Evolutionary conservation across 2,888 invertebrate genomes (phyloP), one percentile per base, ranked within the genome.

Genomic region (Mechanitis messenoides): DNA sequence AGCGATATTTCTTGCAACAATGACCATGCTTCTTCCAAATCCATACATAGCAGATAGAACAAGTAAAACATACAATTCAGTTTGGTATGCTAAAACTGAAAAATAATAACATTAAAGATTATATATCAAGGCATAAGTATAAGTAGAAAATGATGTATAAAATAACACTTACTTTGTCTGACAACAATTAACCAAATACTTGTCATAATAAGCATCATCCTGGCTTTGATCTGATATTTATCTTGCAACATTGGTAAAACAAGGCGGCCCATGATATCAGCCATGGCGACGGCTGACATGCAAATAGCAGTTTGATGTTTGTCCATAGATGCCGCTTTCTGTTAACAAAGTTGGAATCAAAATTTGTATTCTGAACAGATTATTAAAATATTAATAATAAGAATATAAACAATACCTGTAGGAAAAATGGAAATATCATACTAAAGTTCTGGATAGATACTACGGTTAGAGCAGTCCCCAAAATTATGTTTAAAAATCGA

Each of bases 1-100:
- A 0, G 93, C 92, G 53, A 94, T 86, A 74, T 94, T 94, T 73
- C 94, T 93, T 67, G 93, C 93, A 1, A 94, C 92, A n/a, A 95
- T 92, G 0, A 94, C 92, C 72, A 93, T 92, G 57, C 95, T 94
- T 68, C 95, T 92, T 33, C 93, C 91, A 71, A 93, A 92, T n/a
- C 95, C 95, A 71, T 92, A 93, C 0, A 94, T 76, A 9, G 91
- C 83, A 1, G 93, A 92, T 78, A 92, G 87, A 0, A 81, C 69
- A 4, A 93, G 81, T 45, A 94, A 76, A 5, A 87, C 79, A 0
- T 75, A 76, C 45, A 92, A 81, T 38, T 91, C 85, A 0, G 90
- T 89, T 71, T 93, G 93, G 69, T 92, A 91, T 0, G 93, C 93
- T 69, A 94, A 73, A 56, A 92, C 93, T 92, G 84, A 69, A 83